Evolutionary conservation across 2,797 vertebrate genomes (phyloP).

Genomic region (Bradypodion ventrale): DNA sequence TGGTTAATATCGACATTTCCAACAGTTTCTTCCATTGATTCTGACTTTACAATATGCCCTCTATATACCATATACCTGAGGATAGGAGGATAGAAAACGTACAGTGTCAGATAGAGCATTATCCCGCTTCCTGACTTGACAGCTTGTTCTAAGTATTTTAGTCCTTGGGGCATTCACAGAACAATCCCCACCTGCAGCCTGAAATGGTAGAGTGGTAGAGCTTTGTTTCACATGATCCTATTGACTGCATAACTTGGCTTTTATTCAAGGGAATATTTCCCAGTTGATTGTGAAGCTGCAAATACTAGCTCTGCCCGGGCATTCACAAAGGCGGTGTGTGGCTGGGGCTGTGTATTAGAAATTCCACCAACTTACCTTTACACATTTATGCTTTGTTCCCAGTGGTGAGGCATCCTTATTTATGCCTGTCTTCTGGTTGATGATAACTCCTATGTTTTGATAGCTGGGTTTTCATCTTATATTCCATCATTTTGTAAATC

Average conservation of each 20-base stretch:
- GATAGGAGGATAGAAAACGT: not conserved
- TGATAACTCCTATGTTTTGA: not conserved
- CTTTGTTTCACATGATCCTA: not conserved
- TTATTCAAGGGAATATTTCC: not conserved
- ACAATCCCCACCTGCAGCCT: not conserved
- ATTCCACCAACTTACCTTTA: not conserved
- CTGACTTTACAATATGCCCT: not conserved
- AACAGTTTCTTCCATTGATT: not conserved
- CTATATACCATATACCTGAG: no score
- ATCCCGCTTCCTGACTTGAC: not conserved
- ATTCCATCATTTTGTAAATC: not conserved
- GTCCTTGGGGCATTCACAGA: not conserved
- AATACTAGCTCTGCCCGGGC: no score
- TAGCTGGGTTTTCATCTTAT: not conserved
- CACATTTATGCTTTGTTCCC: not conserved
- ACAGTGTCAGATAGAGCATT: not conserved
- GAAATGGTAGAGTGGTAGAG: not conserved
- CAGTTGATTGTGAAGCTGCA: no score
- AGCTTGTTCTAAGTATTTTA: not conserved
- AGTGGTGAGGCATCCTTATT: not conserved
- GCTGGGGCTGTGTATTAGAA: no score
- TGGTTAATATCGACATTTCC: conserved; percentile 36
- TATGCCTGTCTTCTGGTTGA: not conserved
- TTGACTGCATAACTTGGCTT: not conserved
- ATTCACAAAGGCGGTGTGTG: no score